A percentile compares a stretch with the other conserved stretches of the same genome.
phyloP scores from a whole-genome alignment of 2,888 invertebrate genomes.

The Sphaerophoria rueppellii region DNA sequence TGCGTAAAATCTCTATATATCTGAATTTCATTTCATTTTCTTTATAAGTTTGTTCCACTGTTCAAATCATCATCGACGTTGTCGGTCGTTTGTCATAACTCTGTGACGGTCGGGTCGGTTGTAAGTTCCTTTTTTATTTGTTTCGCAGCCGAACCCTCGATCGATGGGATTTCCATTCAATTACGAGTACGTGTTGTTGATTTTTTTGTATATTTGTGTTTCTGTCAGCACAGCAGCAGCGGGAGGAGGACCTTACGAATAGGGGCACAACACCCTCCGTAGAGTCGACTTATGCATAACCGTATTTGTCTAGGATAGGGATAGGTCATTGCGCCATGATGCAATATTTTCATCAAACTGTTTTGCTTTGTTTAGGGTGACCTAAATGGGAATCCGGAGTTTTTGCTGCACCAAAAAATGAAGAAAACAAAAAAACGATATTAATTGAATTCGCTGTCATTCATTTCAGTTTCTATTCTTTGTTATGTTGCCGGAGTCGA shows the following conservation, averaged over 20 bases:
- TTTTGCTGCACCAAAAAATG: slow-evolving; percentile 22
- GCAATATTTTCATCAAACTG: slow-evolving; percentile 48
- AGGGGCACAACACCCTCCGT: slow-evolving; percentile 3
- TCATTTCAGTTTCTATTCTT: slow-evolving; percentile 16
- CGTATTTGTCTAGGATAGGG: slow-evolving; percentile 29
- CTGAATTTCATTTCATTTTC: no score
- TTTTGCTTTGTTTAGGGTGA: neutral
- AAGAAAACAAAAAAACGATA: neutral
- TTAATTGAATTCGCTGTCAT: slow-evolving; percentile 68
- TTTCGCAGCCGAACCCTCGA: neutral
- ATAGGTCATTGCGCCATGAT: slow-evolving; percentile 56
- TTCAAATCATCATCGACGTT: no score
- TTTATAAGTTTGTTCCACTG: no score
- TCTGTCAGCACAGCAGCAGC: neutral
- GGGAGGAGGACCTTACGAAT: slow-evolving; percentile 23
- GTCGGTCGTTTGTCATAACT: no score
- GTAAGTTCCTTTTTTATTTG: no score
- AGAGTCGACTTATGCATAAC: no score
- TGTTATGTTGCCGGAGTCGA: slow-evolving; percentile 6
- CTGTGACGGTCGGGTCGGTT: no score
- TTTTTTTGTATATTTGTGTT: neutral
- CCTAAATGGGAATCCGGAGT: slow-evolving; percentile 53
- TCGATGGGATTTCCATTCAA: slow-evolving; percentile 58
- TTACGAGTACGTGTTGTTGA: slow-evolving; percentile 13
- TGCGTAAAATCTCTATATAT: no score